Conservation (phyloP, 2,888 invertebrate genomes). For the Acronicta alni region DNA sequence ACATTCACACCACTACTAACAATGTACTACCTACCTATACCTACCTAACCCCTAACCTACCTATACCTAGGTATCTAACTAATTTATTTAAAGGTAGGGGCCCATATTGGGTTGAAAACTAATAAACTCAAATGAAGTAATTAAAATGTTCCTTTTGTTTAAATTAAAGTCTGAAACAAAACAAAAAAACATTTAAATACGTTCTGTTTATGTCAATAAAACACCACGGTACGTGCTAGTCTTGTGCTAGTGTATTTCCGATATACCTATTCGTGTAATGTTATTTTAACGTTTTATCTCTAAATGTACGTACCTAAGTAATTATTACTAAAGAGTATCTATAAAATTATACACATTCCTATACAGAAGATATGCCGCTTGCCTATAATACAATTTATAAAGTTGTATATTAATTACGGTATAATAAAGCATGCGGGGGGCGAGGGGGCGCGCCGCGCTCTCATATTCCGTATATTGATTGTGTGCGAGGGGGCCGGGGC, state of each 20-base stretch:
- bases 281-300: conserved; percentile 50
- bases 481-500: conserved; percentile 89
- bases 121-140: conserved; percentile 35
- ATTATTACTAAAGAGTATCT: conserved; percentile 40
- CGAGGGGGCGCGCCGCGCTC: conserved; percentile 89
- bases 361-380: conserved; percentile 71
- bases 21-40: conserved; percentile 56
- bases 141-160: conserved; percentile 25
- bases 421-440: conserved; percentile 89
- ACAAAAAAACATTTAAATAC: conserved; percentile 29
- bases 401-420: conserved; percentile 89
- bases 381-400: conserved; percentile 82
- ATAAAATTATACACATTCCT: conserved; percentile 54
- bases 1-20: conserved; percentile 52
- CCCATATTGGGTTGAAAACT: conserved; percentile 66
- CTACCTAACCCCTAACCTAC: conserved; percentile 55
- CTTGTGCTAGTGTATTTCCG: conserved; percentile 41
- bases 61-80: conserved; percentile 46
- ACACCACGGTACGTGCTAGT: conserved; percentile 52
- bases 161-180: conserved; percentile 28
- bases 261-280: conserved; percentile 48
- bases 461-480: conserved; percentile 90
- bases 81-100: conserved; percentile 69
- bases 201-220: conserved; percentile 58
- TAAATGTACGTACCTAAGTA: conserved; percentile 39